phyloP scores from a whole-genome alignment of 2,888 invertebrate species.

The Meiosimyza platycephala region DNA sequence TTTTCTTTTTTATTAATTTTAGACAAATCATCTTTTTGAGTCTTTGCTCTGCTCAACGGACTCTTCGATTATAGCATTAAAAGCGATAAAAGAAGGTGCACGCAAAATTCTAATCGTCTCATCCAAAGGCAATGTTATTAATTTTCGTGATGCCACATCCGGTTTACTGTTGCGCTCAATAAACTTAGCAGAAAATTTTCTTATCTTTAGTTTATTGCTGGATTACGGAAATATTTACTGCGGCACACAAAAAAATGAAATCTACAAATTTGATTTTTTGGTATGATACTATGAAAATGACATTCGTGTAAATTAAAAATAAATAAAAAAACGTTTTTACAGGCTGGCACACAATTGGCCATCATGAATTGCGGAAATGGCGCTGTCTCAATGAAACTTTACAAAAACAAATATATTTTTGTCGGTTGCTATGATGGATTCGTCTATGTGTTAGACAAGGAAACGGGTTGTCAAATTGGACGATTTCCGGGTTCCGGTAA shows the following conservation, averaged over 20 bases:
- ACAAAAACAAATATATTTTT: conserved; percentile 73
- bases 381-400: conserved; percentile 77
- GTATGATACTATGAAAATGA: conserved; percentile 71
- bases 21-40: conserved; percentile 71
- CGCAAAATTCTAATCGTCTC: conserved; percentile 74
- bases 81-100: conserved; percentile 79
- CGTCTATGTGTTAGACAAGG: conserved; percentile 75
- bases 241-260: conserved; percentile 78
- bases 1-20: conserved; percentile 50
- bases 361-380: conserved; percentile 76
- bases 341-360: conserved; percentile 76
- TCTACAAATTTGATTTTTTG: conserved; percentile 80
- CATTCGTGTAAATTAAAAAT: neutral
- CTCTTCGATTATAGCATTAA: conserved; percentile 76
- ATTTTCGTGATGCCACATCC: conserved; percentile 78
- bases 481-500: conserved; percentile 78
- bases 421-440: conserved; percentile 84
- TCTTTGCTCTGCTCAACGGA: conserved; percentile 72
- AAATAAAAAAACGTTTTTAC: conserved; percentile 43
- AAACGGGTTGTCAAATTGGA: conserved; percentile 70
- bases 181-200: conserved; percentile 70
- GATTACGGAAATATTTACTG: conserved; percentile 79
- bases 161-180: conserved; percentile 77
- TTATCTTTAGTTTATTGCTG: conserved; percentile 78
- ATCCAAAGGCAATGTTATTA: conserved; percentile 76